Conservation (phyloP, 2,113 vertebrate species). For the Strix aluco region DNA sequence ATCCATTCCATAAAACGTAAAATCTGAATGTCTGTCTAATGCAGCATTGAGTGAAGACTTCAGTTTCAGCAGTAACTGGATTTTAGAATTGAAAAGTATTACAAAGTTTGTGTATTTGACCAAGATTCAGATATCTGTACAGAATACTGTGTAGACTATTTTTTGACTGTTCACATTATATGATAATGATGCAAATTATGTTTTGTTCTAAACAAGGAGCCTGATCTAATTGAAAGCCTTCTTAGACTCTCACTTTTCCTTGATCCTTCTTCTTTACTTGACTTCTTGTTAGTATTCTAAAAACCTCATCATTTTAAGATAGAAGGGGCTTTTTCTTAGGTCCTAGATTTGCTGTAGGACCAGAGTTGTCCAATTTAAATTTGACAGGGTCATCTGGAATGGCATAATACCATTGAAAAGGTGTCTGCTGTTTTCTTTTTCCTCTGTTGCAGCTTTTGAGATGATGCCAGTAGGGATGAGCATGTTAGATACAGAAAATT, state of each 20-base stretch:
- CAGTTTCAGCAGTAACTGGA: neutral
- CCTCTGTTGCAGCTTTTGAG: neutral
- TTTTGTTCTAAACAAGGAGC: neutral
- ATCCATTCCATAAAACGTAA: neutral
- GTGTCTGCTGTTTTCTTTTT: neutral
- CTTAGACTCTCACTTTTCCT: neutral
- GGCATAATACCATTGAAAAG: neutral
- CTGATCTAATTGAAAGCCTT: neutral
- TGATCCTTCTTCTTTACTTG: neutral
- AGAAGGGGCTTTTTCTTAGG: neutral
- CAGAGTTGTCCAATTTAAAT: neutral
- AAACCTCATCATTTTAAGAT: neutral
- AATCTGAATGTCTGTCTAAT: neutral
- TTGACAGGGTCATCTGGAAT: neutral
- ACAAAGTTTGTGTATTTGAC: neutral
- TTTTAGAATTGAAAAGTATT: neutral
- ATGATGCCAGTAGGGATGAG: neutral
- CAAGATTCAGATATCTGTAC: neutral
- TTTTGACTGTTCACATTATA: neutral
- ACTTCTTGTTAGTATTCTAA: neutral
- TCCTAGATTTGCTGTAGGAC: neutral
- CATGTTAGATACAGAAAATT: neutral
- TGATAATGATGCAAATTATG: neutral
- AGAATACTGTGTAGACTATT: neutral
- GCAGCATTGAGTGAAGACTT: neutral